phyloP scores from a whole-genome alignment of 2,888 invertebrate genomes.

The Troglohyphantes excavatus region DNA sequence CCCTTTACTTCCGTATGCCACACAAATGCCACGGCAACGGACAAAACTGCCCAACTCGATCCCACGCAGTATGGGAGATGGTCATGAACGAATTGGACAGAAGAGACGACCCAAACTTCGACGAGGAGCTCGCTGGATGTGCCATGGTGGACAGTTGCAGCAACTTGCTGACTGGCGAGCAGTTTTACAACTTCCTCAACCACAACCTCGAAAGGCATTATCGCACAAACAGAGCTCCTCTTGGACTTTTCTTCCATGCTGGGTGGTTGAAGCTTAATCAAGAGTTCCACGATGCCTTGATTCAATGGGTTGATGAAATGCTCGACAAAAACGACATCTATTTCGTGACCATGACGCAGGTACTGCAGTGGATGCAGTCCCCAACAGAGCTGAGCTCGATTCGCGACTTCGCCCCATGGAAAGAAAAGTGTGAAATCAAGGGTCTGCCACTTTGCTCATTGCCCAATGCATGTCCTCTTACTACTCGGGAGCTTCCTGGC shows the following conservation, averaged over 20 bases:
- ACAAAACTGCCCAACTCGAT: constrained; percentile 91
- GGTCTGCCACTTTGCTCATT: constrained; percentile 95
- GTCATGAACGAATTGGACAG: constrained; percentile 97
- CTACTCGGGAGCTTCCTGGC: constrained; percentile 92
- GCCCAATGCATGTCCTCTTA: constrained; percentile 94
- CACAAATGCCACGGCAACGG: constrained; percentile 90
- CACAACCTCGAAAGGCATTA: constrained; percentile 98
- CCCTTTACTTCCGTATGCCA: constrained; percentile 97
- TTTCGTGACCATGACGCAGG: constrained; percentile 94
- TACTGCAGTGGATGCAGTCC: constrained; percentile 98
- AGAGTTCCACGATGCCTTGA: constrained; percentile 94
- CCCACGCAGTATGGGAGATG: constrained; percentile 98
- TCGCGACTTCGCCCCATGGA: constrained; percentile 96
- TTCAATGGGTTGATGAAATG: constrained; percentile 97
- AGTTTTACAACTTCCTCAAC: constrained; percentile 90
- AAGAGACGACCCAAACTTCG: constrained; percentile 95
- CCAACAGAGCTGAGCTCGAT: constrained; percentile 93
- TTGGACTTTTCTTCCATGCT: constrained; percentile 93
- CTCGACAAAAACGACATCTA: constrained; percentile 93
- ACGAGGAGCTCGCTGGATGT: constrained; percentile 94
- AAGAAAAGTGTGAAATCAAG: constrained; percentile 96
- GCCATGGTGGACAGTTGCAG: constrained; percentile 97
- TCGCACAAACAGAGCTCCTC: constrained; percentile 95
- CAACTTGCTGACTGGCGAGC: constrained; percentile 94
- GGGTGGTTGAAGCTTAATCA: constrained; percentile 95